A percentile compares a stretch with the other conserved stretches of the same genome.
Conservation (phyloP, 2,797 vertebrate species). For the Acipenser transmontanus region DNA sequence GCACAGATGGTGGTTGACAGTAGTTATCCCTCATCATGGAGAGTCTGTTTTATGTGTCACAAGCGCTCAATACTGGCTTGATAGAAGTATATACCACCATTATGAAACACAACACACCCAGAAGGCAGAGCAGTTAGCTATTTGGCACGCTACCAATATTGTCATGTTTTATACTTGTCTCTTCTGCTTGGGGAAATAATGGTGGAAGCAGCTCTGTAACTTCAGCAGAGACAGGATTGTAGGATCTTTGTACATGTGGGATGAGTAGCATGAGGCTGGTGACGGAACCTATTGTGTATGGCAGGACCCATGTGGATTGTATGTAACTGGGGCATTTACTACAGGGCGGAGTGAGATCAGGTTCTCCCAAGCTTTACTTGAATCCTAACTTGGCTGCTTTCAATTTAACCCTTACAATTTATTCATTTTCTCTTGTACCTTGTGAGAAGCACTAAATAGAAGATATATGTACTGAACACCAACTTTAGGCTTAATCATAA, state of each 20-base stretch:
- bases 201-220: slow-evolving; percentile 34
- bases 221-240: background rate
- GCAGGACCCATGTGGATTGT: too few species aligned
- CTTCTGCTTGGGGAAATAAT: slow-evolving; percentile 33
- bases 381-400: background rate
- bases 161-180: slow-evolving; percentile 60
- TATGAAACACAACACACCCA: slow-evolving; percentile 46
- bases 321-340: background rate
- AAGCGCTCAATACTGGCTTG: slow-evolving; percentile 54
- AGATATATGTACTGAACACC: background rate
- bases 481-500: background rate
- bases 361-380: background rate
- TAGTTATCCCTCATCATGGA: slow-evolving; percentile 58
- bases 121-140: slow-evolving; percentile 46
- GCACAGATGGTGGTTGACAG: slow-evolving; percentile 50
- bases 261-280: background rate
- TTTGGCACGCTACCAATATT: slow-evolving; percentile 57
- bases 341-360: background rate
- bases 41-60: slow-evolving; percentile 57
- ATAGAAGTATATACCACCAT: slow-evolving; percentile 51
- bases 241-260: background rate
- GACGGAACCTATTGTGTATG: background rate
- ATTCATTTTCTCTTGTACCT: slow-evolving; percentile 18
- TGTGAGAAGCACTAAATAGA: too few species aligned
- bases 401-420: too few species aligned